phyloP scores from a whole-genome alignment of 1,140 invertebrate species.

The Mercenaria mercenaria region DNA sequence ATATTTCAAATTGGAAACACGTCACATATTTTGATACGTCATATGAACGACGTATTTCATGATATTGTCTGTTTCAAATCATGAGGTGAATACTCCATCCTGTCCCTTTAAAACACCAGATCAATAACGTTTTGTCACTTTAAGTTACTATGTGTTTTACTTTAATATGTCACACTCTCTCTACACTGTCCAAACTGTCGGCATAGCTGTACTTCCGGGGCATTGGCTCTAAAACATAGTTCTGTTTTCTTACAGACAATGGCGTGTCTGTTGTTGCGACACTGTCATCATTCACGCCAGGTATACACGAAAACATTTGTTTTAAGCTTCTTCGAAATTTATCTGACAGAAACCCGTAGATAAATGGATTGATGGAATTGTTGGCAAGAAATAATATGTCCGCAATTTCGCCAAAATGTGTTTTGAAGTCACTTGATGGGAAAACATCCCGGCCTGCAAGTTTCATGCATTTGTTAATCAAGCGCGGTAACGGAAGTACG shows the following conservation, averaged over 20 bases:
- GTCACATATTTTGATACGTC: no score
- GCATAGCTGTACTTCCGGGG: neutral
- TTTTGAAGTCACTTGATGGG: neutral
- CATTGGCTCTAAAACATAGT: neutral
- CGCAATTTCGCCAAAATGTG: conserved; percentile 6
- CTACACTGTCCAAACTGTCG: neutral
- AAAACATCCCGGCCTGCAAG: neutral
- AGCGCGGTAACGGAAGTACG: conserved; percentile 30
- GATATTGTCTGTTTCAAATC: no score
- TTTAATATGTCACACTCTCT: neutral
- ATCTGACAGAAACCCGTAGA: conserved; percentile 44
- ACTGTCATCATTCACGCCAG: neutral
- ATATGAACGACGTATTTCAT: no score
- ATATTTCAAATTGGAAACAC: no score
- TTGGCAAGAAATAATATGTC: conserved; percentile 33
- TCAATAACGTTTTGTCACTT: no score
- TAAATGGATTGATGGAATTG: conserved; percentile 46
- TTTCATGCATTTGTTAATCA: neutral
- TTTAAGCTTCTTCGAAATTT: conserved; percentile 25
- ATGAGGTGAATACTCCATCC: no score
- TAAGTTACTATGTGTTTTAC: no score
- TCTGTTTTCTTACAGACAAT: conserved; percentile 11
- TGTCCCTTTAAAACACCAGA: no score
- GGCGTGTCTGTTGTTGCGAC: conserved; percentile 42
- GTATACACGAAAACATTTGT: neutral